These are phyloP conservation scores for Oligia fasciuncula DNA, from an alignment of 2,888 invertebrate species.

Conservation along the genomic window DNA sequence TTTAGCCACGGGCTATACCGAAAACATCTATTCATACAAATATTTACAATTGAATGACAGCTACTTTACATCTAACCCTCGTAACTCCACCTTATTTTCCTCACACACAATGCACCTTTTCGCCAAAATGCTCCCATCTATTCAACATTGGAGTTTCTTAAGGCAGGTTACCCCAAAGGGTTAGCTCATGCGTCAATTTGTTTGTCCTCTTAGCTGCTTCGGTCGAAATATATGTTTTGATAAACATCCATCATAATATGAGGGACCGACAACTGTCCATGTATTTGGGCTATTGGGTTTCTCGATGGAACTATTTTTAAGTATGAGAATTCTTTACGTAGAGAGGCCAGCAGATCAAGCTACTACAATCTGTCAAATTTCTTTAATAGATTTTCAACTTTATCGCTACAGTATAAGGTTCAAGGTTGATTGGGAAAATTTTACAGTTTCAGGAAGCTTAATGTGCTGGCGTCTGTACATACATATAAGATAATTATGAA, in stretches of 20 bases:
- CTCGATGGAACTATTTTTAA: conserved; percentile 5
- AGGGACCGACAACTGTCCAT: conserved; percentile 13
- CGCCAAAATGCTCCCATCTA: conserved; percentile 27
- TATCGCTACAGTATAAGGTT: no score
- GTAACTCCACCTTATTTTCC: conserved; percentile 12
- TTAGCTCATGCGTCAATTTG: conserved; percentile 58
- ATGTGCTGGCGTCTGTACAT: no score
- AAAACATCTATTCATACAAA: neutral
- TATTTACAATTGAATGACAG: neutral
- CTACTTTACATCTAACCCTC: conserved; percentile 1
- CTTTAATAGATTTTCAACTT: no score
- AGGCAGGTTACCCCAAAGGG: conserved; percentile 1
- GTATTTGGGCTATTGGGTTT: neutral
- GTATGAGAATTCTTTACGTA: neutral
- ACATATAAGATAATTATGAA: no score
- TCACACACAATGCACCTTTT: conserved; percentile 32
- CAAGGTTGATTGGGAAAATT: no score
- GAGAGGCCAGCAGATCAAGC: no score
- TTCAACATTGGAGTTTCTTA: conserved; percentile 20
- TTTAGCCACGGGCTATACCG: neutral
- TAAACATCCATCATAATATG: conserved; percentile 58
- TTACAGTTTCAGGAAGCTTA: no score
- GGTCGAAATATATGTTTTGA: conserved; percentile 31
- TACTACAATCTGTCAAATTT: no score
- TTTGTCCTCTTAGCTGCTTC: conserved; percentile 54